Evolutionary conservation across 2,797 vertebrate species (phyloP).

Genomic region (Hippoglossus hippoglossus): DNA sequence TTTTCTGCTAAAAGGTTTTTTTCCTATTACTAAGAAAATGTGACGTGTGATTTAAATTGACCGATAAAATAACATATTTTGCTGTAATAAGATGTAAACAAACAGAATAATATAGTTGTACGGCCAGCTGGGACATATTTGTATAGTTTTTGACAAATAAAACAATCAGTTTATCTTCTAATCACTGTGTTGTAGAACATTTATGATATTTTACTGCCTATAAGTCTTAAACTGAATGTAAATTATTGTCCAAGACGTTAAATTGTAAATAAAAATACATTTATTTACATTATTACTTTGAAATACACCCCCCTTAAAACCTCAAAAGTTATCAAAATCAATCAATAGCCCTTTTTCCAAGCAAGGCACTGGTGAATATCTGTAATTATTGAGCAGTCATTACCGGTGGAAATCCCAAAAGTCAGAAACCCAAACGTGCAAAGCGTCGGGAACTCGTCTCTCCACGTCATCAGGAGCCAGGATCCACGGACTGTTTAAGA

Average conservation of each 20-base stretch:
- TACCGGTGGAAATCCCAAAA: slow-evolving; percentile 7
- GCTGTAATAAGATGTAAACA: background rate
- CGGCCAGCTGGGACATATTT: background rate
- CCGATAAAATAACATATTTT: background rate
- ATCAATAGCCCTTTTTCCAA: slow-evolving; percentile 24
- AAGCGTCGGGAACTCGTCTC: slow-evolving; percentile 3
- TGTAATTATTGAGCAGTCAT: slow-evolving; percentile 36
- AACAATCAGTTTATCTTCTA: background rate
- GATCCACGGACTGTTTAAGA: slow-evolving; percentile 55
- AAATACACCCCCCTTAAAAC: background rate
- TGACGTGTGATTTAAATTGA: background rate
- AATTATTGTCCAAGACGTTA: background rate
- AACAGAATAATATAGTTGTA: background rate
- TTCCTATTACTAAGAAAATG: background rate
- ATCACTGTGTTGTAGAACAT: too few species aligned
- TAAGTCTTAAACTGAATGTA: background rate
- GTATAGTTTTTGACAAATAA: background rate
- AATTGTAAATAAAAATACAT: background rate
- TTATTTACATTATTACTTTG: background rate
- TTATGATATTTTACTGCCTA: slow-evolving; percentile 12
- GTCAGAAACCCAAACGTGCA: slow-evolving; percentile 5
- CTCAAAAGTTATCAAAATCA: background rate
- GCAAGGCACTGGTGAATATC: slow-evolving; percentile 1
- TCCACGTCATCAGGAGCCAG: background rate
- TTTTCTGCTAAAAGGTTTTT: slow-evolving; percentile 25